phyloP scores from a whole-genome alignment of 2,797 vertebrate genomes.

The Phylloscopus collybita region DNA sequence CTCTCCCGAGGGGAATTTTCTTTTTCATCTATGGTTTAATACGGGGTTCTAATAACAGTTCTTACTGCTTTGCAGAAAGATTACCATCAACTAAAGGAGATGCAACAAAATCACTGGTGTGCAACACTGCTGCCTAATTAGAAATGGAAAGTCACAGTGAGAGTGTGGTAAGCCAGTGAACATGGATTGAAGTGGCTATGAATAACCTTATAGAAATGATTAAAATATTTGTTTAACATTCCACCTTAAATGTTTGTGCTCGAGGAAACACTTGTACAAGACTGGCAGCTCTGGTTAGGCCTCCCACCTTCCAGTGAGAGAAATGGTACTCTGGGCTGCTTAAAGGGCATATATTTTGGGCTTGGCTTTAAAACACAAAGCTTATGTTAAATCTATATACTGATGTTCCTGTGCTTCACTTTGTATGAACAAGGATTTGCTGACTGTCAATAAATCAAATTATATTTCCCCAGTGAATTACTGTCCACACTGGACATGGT shows the following conservation, averaged over 20 bases:
- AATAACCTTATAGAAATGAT: neutral
- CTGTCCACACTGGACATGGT: neutral
- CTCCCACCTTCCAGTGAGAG: neutral
- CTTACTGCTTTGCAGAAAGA: neutral
- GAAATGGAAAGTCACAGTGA: neutral
- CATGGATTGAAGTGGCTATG: neutral
- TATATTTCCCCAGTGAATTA: neutral
- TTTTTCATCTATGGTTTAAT: neutral
- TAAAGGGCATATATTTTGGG: neutral
- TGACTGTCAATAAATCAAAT: neutral
- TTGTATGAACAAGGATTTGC: neutral
- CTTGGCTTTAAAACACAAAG: neutral
- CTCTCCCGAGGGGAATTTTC: neutral
- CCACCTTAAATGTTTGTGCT: neutral
- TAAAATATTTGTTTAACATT: constrained; percentile 4
- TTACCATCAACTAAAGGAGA: neutral
- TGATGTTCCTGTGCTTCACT: neutral
- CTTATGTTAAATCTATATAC: neutral
- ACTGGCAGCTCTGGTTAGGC: neutral
- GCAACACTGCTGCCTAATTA: neutral
- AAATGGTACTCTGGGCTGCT: neutral
- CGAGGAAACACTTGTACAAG: neutral
- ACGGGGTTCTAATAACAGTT: neutral
- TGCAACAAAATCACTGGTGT: neutral
- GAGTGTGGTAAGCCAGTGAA: neutral